Conservation (phyloP, 2,113 vertebrate genomes). For the Saimiri boliviensis region DNA sequence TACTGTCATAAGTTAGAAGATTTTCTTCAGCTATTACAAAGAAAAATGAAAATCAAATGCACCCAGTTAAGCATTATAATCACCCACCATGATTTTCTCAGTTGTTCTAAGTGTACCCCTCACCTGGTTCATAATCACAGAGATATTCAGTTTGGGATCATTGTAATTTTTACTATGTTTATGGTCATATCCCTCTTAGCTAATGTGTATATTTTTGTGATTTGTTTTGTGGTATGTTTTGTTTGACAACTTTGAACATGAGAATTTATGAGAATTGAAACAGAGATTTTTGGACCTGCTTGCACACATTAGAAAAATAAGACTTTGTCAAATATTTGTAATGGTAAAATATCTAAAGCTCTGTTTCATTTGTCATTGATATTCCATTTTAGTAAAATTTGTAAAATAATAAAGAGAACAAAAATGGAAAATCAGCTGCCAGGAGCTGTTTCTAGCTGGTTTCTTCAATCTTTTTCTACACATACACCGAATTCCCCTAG, state of each 20-base stretch:
- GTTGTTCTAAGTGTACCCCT: not conserved
- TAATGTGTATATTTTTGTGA: not conserved
- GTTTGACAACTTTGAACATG: not conserved
- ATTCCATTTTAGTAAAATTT: not conserved
- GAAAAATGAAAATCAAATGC: not conserved
- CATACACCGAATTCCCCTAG: not conserved
- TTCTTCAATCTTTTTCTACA: not conserved
- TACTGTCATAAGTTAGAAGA: not conserved
- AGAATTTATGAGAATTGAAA: not conserved
- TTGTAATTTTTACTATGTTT: not conserved
- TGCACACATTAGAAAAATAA: not conserved
- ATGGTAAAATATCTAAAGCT: not conserved
- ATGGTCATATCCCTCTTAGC: not conserved
- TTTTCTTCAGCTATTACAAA: not conserved
- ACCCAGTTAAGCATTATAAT: not conserved
- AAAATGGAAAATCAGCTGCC: not conserved
- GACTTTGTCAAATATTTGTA: not conserved
- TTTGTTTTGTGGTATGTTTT: no score
- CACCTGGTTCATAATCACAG: not conserved
- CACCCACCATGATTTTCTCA: not conserved
- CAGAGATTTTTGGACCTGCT: not conserved
- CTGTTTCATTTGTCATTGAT: not conserved
- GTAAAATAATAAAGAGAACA: not conserved
- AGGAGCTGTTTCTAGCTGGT: not conserved
- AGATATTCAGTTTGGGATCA: not conserved